A percentile compares a stretch with the other conserved stretches of the same genome.
phyloP scores from a whole-genome alignment of 2,113 vertebrate species.

The Albula goreensis region DNA sequence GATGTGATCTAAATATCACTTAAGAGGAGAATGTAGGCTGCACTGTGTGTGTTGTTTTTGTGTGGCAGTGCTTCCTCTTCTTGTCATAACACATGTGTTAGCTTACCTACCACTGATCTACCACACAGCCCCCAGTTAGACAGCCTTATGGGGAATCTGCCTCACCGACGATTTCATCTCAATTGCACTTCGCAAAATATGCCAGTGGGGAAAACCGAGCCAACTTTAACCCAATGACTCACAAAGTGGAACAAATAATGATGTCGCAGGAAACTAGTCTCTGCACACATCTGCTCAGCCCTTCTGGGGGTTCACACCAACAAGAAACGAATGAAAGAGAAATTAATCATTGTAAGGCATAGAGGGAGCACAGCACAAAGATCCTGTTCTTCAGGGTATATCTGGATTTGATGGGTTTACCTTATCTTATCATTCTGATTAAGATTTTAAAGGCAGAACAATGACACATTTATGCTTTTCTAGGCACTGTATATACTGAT shows the following conservation, averaged over 20 bases:
- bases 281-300: not conserved
- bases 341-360: not conserved
- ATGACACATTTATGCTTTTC: not conserved
- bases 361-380: not conserved
- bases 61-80: not conserved
- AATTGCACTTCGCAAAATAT: not conserved
- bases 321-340: not conserved
- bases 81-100: not conserved
- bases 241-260: not conserved
- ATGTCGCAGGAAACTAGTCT: not conserved
- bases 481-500: not conserved
- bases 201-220: not conserved
- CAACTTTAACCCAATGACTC: not conserved
- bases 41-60: not conserved
- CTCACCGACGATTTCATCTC: not conserved
- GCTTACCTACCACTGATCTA: not conserved
- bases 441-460: not conserved
- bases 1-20: conserved; percentile 8
- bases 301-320: not conserved
- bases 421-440: not conserved
- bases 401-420: not conserved
- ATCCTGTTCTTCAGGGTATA: not conserved
- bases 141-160: not conserved
- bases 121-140: not conserved
- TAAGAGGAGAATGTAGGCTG: not conserved